Percentiles rank a stretch among this genome's conserved stretches.
Conservation (phyloP, 2,113 vertebrate species). For the Fukomys damarensis region DNA sequence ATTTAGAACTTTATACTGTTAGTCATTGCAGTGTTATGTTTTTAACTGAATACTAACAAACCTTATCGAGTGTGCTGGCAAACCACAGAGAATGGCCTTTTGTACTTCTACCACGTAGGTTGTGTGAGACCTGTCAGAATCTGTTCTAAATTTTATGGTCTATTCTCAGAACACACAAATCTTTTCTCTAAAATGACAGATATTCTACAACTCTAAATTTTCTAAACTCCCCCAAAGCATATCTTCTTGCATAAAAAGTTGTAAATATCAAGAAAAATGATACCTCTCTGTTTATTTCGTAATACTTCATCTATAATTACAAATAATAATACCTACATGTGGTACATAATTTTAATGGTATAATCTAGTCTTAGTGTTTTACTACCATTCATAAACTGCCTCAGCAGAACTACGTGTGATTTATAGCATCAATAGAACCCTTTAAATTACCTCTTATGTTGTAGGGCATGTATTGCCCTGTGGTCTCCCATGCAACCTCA, state of each 20-base stretch:
- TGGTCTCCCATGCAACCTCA: constrained; percentile 82
- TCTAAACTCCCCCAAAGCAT: constrained; percentile 17
- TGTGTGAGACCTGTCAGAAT: constrained; percentile 40
- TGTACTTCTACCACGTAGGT: background rate
- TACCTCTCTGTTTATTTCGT: background rate
- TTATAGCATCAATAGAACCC: constrained; percentile 86
- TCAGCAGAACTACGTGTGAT: constrained; percentile 86
- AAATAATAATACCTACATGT: constrained; percentile 84
- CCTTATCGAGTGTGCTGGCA: background rate
- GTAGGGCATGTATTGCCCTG: constrained; percentile 78
- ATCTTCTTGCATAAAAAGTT: constrained; percentile 38
- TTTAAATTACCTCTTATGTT: constrained; percentile 87
- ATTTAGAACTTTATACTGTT: background rate
- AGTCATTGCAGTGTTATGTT: background rate
- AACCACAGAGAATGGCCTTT: background rate
- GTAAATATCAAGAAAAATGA: constrained; percentile 21
- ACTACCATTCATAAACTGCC: constrained; percentile 87
- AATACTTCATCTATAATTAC: constrained; percentile 80
- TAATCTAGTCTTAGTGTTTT: constrained; percentile 86
- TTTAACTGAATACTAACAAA: constrained; percentile 51
- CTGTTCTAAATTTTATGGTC: background rate
- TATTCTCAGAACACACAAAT: background rate
- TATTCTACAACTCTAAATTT: constrained; percentile 58
- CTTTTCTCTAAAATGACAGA: constrained; percentile 65
- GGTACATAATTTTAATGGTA: constrained; percentile 83